Evolutionary conservation across 2,797 vertebrate genomes (phyloP), one percentile per base, ranked within the genome.

Genomic region (Gambelia wislizenii): DNA sequence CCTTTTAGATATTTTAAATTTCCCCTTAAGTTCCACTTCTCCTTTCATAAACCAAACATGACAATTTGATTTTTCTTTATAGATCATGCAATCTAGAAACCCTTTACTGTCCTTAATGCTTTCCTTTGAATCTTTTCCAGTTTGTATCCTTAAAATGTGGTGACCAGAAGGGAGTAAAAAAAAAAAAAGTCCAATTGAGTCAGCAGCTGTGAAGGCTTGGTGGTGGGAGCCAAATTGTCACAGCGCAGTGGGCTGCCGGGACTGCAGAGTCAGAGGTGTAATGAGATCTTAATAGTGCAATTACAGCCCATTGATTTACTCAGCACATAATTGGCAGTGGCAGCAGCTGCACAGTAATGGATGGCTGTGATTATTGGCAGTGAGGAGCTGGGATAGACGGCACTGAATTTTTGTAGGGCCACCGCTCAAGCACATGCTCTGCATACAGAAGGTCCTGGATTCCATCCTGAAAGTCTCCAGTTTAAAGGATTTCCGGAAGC

Each of bases 261-360:
- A 78, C 84, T 83, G 84, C 70, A 80, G 89, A 93, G 94, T 94
- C 94, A 81, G 97, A 95, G 96, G 92, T 95, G 96, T 98, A 98
- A 98, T 98, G 97, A 98, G 97, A 96, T 97, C 97, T 97, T 98
- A 98, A 98, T 98, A 97, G 97, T 96, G 97, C 97, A 97, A 97
- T 97, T 97, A 97, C 95, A 96, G 95, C 93, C 95, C 95, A 96
- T 96, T 96, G 96, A 97, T 97, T 97, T 96, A 97, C 96, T 94
- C 95, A 96, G 95, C 95, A 95, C 36, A 67, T 96, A 97, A 96
- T 96, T 95, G 95, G 92, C 91, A 93, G 94, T 89, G 94, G 95
- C 95, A 95, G 95, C 93, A 93, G 96, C 93, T 93, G 93, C 91
- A 84, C 80, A 75, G 91, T 96, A 96, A 95, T 94, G 94, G 93